Evolutionary conservation across 2,113 vertebrate species (phyloP).

Genomic region (Indicator indicator): DNA sequence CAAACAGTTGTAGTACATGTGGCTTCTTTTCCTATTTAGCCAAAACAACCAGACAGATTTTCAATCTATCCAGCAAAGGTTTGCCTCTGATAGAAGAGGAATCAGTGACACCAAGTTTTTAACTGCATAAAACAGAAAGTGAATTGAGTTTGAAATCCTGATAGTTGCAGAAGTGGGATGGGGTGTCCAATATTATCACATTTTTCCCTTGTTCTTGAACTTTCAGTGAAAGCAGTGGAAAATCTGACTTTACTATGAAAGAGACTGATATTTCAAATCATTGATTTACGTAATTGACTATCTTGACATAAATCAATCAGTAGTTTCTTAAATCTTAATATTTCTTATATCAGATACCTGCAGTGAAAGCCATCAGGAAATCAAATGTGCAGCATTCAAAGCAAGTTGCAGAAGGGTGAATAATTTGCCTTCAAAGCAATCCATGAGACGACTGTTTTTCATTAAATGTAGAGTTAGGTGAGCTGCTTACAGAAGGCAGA

Average conservation of each 20-base stretch:
- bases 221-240: neutral
- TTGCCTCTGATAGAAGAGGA: neutral
- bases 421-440: neutral
- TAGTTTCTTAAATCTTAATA: conserved; percentile 20
- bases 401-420: neutral
- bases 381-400: neutral
- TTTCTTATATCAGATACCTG: conserved; percentile 25
- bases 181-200: neutral
- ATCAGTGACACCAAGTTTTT: neutral
- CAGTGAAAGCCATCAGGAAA: conserved; percentile 22
- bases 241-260: neutral
- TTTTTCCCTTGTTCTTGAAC: neutral
- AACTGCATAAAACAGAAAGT: neutral
- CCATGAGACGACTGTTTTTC: neutral
- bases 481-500: neutral
- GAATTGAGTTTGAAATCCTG: neutral
- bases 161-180: neutral
- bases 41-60: neutral
- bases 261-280: conserved; percentile 18
- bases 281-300: conserved; percentile 45
- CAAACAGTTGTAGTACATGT: fast-evolving
- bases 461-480: neutral
- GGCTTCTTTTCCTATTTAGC: neutral
- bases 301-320: conserved; percentile 24
- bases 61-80: neutral